Evolutionary conservation across 2,888 invertebrate species (phyloP), one percentile per base, ranked within the genome.

Genomic region (Epinotia demarniana): DNA sequence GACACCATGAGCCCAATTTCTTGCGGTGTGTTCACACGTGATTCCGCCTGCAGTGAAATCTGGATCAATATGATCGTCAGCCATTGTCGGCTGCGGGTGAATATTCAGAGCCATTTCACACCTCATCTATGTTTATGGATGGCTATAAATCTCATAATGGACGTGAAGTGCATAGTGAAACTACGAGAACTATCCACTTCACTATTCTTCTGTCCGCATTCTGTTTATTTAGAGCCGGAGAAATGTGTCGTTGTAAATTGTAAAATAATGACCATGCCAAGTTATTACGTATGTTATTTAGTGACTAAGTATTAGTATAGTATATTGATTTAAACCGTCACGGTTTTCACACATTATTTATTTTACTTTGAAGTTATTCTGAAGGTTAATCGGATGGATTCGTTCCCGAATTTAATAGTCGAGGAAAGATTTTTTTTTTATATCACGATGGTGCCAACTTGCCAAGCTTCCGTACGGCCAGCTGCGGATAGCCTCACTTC

Each of bases 51-150:
- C 13, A 67, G 61, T 43, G 75, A 75, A 75, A 75, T 72, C 75
- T 72, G 57, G 75, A 72, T 62, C 75, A 71, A 55, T 67, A 49
- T 57, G 71, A 75, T 57, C 75, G 67, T 72, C 66, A 67, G 67
- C 72, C 57, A 72, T 72, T 72, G 72, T 67, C 39, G 12, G 46
- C 43, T 33, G 43, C 60, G 62, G 61, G 16, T 4, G 39, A 19
- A 72, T 61, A 68, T 68, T 67, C 58, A 75, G 63, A 53, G 57
- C 62, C 23, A 71, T 67, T 67, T 75, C 75, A 72, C 75, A 67
- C 71, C 61, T 75, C 74, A 69, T 75, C 66, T 61, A 27, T 71
- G 66, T 70, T 70, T 64, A 74, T 69, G 27, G 46, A 57, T 62
- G 58, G 23, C 57, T 23, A 69, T 63, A 68, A 73, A 73, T 68